Percentiles rank a stretch among this genome's conserved stretches.
These are phyloP conservation scores for Ceyx melanurus DNA, from an alignment of 2,113 vertebrate species.

Conservation along the genomic window DNA sequence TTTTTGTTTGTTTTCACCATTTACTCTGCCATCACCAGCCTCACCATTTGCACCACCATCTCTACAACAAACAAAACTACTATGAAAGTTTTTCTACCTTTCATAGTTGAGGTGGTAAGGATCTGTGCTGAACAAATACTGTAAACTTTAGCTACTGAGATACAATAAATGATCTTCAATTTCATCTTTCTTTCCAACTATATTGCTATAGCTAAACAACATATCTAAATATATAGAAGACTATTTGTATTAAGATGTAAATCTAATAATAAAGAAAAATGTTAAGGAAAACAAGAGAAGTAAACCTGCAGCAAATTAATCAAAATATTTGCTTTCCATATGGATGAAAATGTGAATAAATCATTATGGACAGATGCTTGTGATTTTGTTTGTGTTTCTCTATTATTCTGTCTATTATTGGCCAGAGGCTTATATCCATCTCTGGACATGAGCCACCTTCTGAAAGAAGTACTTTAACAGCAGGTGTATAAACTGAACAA, in stretches of 20 bases:
- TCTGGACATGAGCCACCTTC: slow-evolving; percentile 14
- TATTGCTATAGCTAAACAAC: not conserved
- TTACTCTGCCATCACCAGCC: not conserved
- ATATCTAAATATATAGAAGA: slow-evolving; percentile 24
- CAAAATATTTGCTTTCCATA: slow-evolving; percentile 48
- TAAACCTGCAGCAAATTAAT: slow-evolving; percentile 48
- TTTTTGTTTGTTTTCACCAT: accelerated
- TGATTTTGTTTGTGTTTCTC: slow-evolving; percentile 46
- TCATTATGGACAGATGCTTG: slow-evolving; percentile 19
- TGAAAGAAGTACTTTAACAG: not conserved
- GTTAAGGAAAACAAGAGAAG: slow-evolving; percentile 38
- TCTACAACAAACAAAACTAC: not conserved
- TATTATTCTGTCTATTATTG: slow-evolving; percentile 11
- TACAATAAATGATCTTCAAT: not conserved
- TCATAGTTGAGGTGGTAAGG: not conserved
- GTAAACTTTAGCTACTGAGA: not conserved
- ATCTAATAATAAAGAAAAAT: slow-evolving; percentile 46
- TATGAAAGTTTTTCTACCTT: not conserved
- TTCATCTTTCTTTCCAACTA: slow-evolving; percentile 1
- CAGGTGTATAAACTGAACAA: slow-evolving; percentile 61
- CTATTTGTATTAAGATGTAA: slow-evolving; percentile 11
- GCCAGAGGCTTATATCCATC: slow-evolving; percentile 8
- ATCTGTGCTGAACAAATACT: not conserved
- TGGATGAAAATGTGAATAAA: not conserved
- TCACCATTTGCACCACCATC: not conserved